Evolutionary conservation across 2,888 invertebrate species (phyloP), one percentile per base, ranked within the genome.

Genomic region (Aphidius colemani): DNA sequence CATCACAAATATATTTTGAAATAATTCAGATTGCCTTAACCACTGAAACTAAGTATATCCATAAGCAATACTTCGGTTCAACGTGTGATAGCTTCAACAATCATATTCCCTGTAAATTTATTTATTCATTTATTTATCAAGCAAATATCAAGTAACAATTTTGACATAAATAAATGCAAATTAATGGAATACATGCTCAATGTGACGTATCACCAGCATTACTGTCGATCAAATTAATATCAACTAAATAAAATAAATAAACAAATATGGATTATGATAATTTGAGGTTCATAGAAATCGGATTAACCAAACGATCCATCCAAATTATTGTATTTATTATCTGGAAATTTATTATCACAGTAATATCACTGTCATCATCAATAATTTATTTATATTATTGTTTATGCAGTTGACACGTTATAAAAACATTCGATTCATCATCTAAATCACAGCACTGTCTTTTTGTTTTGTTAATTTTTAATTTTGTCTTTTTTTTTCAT

Each of bases 141-240:
- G 13, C 2, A 18, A 18, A 18, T 18, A 18, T 18, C 13, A 18
- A 18, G 2, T 2, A 18, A 18, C 13, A 18, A 18, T 18, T 18
- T 45, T 49, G 49, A 56, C 55, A 62, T 59, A 59, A 7, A 53
- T 49, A 46, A 18, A 49, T 53, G 39, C 1, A 44, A n/a, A 46
- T 55, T 30, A 30, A 49, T 55, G 13, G 7, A 40, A 43, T 7
- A 55, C 2, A 61, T 62, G 61, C 50, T 53, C 13, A 58, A 40
- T 44, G 55, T 55, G 55, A 18, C 44, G 43, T 30, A 30, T 30
- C 5, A 30, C 5, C 50, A n/a, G 58, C 53, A 57, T 62, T 61
- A 64, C 67, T 68, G 69, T 75, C 74, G 69, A 71, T 74, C 67
- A 67, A 73, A 71, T 74, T 71, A 71, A 69, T 70, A 70, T 69